Base-by-base conservation (phyloP, 2,888 invertebrate species). In the Steinernema hermaphroditum region DNA sequence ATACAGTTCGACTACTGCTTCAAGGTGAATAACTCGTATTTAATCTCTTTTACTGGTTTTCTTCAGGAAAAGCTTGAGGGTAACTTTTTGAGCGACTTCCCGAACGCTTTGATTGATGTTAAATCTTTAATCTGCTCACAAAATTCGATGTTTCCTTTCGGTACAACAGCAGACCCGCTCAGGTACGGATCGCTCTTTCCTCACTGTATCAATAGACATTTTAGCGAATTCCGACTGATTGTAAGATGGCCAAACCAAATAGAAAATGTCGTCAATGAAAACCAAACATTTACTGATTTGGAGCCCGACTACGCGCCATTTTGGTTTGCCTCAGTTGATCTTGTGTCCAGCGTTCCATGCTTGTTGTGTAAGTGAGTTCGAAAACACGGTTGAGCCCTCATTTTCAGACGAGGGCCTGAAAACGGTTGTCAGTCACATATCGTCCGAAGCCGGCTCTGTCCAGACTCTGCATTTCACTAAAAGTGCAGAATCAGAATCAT, bases 261-360 rank as follows among this genome's bases (percentile, higher is more conserved):
- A n/a, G 80, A 80, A 24, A 71, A 74, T 41, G 70, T 75, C 37
- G n/a, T 81, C 29, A 78, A 74, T 0, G 96, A 97, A 86, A 93
- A 92, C 76, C 92, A 93, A 80, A 91, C 91, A 77, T 93, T 93
- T 87, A 92, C 93, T 24, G 94, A 95, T 87, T 92, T 96, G 83
- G 92, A 94, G 86, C 94, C 96, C 0, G 87, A 91, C 62, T 90
- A 90, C 68, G 91, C 90, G 90, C 93, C 93, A 0, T 90, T 91
- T 73, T 95, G 94, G 94, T 88, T 90, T 90, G 86, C 90, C 91
- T 88, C 50, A 0, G 74, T 76, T 12, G 57, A 69, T 27, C 77
- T 83, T 69, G 49, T 76, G 29, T 29, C 43, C 4, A 75, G 75
- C n/a, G 73, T 72, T 22, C 73, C 74, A 27, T 93, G 93, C 86